phyloP scores from a whole-genome alignment of 1,140 invertebrate species.

The Teleogryllus occipitalis region DNA sequence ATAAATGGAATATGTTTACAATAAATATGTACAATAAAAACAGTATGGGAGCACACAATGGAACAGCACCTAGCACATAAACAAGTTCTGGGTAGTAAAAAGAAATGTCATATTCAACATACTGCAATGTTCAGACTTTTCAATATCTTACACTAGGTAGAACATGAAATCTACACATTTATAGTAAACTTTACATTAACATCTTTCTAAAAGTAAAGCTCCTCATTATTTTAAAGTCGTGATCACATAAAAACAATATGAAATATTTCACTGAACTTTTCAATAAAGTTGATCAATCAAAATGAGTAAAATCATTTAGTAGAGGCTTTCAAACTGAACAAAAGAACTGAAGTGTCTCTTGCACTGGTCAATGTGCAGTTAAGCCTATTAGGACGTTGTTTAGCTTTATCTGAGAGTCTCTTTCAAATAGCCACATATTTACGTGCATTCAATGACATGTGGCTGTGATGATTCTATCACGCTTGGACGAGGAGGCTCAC shows the following conservation, averaged over 20 bases:
- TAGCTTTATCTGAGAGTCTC: neutral
- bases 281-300: too few relatives aligned
- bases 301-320: too few relatives aligned
- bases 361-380: neutral
- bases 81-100: neutral
- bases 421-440: conserved; percentile 33
- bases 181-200: neutral
- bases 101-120: neutral
- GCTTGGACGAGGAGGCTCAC: conserved; percentile 59
- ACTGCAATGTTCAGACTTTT: neutral
- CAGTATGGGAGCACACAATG: neutral
- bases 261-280: neutral
- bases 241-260: neutral
- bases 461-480: conserved; percentile 78
- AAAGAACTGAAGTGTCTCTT: neutral
- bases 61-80: neutral
- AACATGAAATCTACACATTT: neutral
- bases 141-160: neutral
- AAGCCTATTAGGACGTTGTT: neutral
- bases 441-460: conserved; percentile 81
- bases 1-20: neutral
- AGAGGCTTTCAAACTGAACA: neutral
- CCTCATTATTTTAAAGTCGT: neutral
- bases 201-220: neutral
- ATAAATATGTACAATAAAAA: neutral